These are phyloP conservation scores for Anthopleura xanthogrammica DNA, from an alignment of 92 coral and sea anemone genomes.

Conservation along the genomic window DNA sequence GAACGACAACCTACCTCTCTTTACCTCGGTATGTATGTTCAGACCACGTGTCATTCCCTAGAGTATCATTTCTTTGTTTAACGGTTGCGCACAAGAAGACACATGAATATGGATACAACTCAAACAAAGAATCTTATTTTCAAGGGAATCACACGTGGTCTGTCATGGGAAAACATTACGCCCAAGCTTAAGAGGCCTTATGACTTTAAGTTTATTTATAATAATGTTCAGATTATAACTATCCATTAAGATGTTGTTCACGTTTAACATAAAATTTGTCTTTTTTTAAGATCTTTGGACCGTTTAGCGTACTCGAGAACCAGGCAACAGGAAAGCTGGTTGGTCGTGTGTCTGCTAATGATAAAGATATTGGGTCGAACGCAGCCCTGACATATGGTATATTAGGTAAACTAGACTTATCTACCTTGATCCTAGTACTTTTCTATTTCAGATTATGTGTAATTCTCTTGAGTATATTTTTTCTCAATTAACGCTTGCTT, in stretches of 20 bases:
- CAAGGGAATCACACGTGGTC: not conserved
- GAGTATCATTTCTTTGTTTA: not conserved
- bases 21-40: conserved; percentile 41
- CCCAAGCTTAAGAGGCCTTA: not conserved
- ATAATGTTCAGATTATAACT: too few species aligned
- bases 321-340: conserved; percentile 51
- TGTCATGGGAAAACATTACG: not conserved
- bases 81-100: not conserved
- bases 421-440: not conserved
- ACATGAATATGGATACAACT: not conserved
- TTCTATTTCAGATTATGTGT: not conserved
- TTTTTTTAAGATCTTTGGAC: conserved; percentile 71
- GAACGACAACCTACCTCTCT: conserved; percentile 81
- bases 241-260: too few species aligned
- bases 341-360: conserved; percentile 78
- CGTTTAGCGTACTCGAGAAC: conserved; percentile 70
- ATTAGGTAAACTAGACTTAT: not conserved
- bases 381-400: conserved; percentile 76
- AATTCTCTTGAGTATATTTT: not conserved
- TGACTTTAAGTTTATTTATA: too few species aligned
- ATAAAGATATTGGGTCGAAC: conserved; percentile 70
- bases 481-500: not conserved
- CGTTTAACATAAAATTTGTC: too few species aligned
- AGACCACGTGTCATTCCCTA: too few species aligned
- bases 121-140: not conserved